Evolutionary conservation across 2,113 vertebrate genomes (phyloP).

Genomic region (Cygnus buccinator): DNA sequence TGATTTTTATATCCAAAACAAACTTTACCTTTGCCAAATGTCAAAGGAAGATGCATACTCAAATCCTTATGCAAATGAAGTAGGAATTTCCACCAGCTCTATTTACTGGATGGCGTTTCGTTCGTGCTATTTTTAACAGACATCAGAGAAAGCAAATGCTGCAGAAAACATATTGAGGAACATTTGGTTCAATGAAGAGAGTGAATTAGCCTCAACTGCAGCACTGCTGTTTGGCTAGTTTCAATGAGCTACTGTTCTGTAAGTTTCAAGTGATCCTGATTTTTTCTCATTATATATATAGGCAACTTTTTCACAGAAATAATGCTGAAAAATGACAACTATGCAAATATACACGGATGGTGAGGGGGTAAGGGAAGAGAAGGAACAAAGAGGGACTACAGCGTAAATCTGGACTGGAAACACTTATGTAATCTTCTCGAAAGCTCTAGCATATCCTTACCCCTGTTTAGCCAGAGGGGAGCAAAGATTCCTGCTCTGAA

Average conservation of each 20-base stretch:
- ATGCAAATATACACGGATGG: not conserved
- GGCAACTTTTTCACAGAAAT: not conserved
- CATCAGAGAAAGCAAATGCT: not conserved
- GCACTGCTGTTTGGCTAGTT: not conserved
- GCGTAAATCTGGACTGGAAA: not conserved
- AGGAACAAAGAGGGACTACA: not conserved
- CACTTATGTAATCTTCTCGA: not conserved
- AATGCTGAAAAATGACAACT: not conserved
- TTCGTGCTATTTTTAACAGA: conserved; percentile 37
- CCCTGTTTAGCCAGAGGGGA: not conserved
- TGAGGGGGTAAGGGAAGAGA: not conserved
- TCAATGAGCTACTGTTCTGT: not conserved
- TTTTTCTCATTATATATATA: not conserved
- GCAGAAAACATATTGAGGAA: conserved; percentile 28
- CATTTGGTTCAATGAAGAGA: conserved; percentile 12
- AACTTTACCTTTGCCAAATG: not conserved
- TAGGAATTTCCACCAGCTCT: conserved; percentile 11
- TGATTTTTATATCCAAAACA: not conserved
- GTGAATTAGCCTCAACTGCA: not conserved
- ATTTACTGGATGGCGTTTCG: not conserved
- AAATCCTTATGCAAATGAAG: conserved; percentile 5
- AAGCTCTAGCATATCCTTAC: not conserved
- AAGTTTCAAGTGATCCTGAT: not conserved
- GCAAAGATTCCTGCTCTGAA: not conserved
- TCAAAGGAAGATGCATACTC: not conserved